These are phyloP conservation scores for Achlya flavicornis DNA, from an alignment of 2,888 invertebrate species.

Conservation along the genomic window DNA sequence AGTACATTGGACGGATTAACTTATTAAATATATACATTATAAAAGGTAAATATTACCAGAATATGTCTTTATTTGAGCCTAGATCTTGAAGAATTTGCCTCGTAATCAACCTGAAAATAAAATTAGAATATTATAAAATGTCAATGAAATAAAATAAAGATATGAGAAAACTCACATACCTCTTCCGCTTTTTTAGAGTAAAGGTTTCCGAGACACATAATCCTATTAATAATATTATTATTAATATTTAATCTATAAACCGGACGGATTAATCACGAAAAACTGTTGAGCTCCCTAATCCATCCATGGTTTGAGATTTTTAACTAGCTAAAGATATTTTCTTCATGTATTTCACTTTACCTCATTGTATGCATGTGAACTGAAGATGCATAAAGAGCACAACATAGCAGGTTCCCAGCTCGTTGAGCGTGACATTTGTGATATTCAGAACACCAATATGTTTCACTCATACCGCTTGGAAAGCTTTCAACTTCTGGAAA, in stretches of 20 bases:
- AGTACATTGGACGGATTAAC: conserved; percentile 23
- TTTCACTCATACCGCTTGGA: conserved; percentile 77
- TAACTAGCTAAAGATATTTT: too few relatives aligned
- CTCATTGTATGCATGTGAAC: conserved; percentile 91
- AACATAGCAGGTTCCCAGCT: conserved; percentile 87
- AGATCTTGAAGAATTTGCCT: conserved; percentile 86
- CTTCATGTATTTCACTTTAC: conserved; percentile 43
- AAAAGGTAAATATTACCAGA: conserved; percentile 81
- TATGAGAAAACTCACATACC: too few relatives aligned
- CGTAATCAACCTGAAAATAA: conserved; percentile 83
- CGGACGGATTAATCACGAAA: too few relatives aligned
- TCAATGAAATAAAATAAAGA: too few relatives aligned
- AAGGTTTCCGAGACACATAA: too few relatives aligned
- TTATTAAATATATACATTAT: conserved; percentile 14
- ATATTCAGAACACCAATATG: conserved; percentile 93
- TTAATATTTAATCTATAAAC: too few relatives aligned
- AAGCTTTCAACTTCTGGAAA: conserved; percentile 42
- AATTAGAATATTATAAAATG: conserved; percentile 1
- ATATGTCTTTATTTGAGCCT: conserved; percentile 86
- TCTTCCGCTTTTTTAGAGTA: too few relatives aligned
- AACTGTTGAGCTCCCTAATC: too few relatives aligned
- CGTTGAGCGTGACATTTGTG: conserved; percentile 92
- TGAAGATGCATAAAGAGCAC: conserved; percentile 88
- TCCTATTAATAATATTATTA: too few relatives aligned
- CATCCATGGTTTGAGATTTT: too few relatives aligned